Evolutionary conservation across 2,888 invertebrate species (phyloP).

Genomic region (Nemurella pictetii): DNA sequence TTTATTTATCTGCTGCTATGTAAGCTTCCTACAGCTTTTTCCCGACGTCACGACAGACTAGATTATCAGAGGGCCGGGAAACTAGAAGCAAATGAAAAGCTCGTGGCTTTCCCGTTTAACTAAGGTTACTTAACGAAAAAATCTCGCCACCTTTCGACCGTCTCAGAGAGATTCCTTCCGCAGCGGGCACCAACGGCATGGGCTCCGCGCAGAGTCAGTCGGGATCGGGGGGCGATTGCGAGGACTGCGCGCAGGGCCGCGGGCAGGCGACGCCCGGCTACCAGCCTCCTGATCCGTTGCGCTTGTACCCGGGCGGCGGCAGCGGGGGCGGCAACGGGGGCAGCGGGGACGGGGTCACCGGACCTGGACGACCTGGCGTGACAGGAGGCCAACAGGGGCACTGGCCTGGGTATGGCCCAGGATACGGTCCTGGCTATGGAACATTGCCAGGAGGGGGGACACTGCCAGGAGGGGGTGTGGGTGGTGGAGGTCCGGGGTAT

Average conservation of each 20-base stretch:
- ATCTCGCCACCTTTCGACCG: background rate
- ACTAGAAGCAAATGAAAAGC: too few relatives aligned
- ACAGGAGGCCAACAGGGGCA: conserved; percentile 27
- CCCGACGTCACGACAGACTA: too few relatives aligned
- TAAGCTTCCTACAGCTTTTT: too few relatives aligned
- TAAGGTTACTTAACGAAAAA: too few relatives aligned
- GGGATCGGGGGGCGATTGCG: conserved; percentile 66
- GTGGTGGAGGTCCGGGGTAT: conserved; percentile 3
- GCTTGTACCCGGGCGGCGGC: conserved; percentile 33
- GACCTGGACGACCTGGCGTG: conserved; percentile 36
- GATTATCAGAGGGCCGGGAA: too few relatives aligned
- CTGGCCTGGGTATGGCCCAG: background rate
- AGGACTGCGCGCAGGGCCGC: conserved; percentile 59
- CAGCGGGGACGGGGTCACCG: conserved; percentile 18
- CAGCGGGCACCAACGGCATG: conserved; percentile 81
- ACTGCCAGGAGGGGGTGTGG: background rate
- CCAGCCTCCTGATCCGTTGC: conserved; percentile 20
- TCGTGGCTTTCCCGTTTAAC: too few relatives aligned
- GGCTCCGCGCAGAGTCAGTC: conserved; percentile 89
- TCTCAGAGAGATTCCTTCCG: background rate
- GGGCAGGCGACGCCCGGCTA: conserved; percentile 4
- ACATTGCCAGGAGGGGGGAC: background rate
- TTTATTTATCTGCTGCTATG: too few relatives aligned
- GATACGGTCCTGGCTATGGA: background rate
- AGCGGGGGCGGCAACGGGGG: conserved; percentile 29